Evolutionary conservation across 2,888 invertebrate genomes (phyloP).

Genomic region (Tipula lateralis): DNA sequence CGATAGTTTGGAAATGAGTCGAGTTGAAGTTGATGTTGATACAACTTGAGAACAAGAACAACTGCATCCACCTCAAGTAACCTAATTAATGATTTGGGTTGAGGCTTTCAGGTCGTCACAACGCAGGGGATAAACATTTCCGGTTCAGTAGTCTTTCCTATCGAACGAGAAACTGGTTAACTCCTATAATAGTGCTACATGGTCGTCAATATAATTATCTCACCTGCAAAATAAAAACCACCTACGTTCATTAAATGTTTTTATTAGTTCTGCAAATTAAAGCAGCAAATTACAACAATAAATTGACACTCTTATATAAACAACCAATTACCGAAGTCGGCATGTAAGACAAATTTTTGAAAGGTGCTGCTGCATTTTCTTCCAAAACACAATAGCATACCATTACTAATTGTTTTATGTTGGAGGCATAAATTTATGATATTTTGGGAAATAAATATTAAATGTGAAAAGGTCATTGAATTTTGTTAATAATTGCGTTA

Average conservation of each 20-base stretch:
- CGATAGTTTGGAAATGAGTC: too few relatives aligned
- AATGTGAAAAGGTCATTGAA: not conserved
- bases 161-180: too few relatives aligned
- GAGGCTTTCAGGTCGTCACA: too few relatives aligned
- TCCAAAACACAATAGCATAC: not conserved
- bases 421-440: not conserved
- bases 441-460: not conserved
- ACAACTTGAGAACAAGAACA: too few relatives aligned
- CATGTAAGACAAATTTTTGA: not conserved
- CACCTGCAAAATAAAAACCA: not conserved
- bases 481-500: not conserved
- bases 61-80: too few relatives aligned
- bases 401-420: not conserved
- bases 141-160: too few relatives aligned
- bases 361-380: not conserved
- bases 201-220: not conserved
- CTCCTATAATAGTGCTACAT: not conserved
- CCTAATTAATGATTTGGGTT: too few relatives aligned
- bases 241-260: not conserved
- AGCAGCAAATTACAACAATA: not conserved
- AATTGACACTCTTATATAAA: not conserved
- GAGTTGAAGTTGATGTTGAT: too few relatives aligned
- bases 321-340: not conserved
- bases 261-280: not conserved
- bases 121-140: too few relatives aligned